These are phyloP conservation scores for Heteromurus nitidus DNA, from an alignment of 2,888 invertebrate species.

Conservation along the genomic window DNA sequence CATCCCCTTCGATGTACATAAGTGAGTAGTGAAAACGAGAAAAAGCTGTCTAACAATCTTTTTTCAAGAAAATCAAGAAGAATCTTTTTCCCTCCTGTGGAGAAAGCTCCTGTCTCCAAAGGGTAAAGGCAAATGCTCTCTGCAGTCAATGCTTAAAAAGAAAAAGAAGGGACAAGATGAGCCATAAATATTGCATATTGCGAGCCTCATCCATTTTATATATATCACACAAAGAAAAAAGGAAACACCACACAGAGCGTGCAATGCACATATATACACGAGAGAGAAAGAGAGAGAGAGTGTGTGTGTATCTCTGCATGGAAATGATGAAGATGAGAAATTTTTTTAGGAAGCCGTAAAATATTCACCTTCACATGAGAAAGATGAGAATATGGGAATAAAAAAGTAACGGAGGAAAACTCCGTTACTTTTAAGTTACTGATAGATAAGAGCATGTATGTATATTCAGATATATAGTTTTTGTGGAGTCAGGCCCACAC, in stretches of 20 bases:
- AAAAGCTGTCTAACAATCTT: conserved; percentile 42
- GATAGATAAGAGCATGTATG: too few relatives aligned
- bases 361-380: conserved; percentile 52
- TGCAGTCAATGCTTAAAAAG: conserved; percentile 42
- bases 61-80: conserved; percentile 36
- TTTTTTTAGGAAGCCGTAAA: conserved; percentile 44
- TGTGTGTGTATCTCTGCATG: neutral
- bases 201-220: conserved; percentile 41
- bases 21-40: neutral
- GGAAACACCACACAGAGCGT: neutral
- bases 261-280: neutral
- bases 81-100: conserved; percentile 55
- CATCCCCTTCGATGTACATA: neutral
- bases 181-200: conserved; percentile 58
- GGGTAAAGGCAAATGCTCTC: conserved; percentile 50
- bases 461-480: too few relatives aligned
- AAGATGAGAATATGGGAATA: too few relatives aligned
- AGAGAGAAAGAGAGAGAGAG: neutral
- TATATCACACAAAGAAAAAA: conserved; percentile 8
- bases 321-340: conserved; percentile 34
- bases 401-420: neutral
- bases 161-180: conserved; percentile 55
- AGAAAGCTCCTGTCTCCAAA: conserved; percentile 59
- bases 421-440: neutral
- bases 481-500: neutral